A percentile compares a stretch with the other conserved stretches of the same genome.
These are phyloP conservation scores for Synergus itoensis DNA, from an alignment of 2,888 invertebrate species.

Conservation along the genomic window DNA sequence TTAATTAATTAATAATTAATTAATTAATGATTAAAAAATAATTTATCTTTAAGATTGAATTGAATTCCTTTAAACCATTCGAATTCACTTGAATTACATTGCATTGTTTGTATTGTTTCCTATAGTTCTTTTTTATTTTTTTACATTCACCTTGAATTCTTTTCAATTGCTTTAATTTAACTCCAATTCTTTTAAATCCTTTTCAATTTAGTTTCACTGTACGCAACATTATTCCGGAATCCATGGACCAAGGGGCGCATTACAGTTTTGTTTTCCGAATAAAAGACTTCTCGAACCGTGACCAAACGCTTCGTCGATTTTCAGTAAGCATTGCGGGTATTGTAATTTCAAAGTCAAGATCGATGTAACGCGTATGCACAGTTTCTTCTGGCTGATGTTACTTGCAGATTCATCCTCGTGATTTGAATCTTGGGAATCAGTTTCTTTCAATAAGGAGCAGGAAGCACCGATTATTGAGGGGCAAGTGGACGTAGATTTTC, in stretches of 20 bases:
- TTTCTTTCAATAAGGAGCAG: background rate
- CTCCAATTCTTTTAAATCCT: too few relatives aligned
- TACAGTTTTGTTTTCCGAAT: slow-evolving; percentile 24
- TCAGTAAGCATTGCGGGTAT: slow-evolving; percentile 11
- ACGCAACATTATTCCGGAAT: background rate
- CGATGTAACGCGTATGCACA: slow-evolving; percentile 10
- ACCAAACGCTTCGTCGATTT: slow-evolving; percentile 30
- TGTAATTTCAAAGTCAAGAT: slow-evolving; percentile 9
- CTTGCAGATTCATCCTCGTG: background rate
- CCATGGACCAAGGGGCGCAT: background rate
- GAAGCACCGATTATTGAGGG: background rate
- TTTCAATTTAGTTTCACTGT: too few relatives aligned
- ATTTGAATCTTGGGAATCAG: background rate
- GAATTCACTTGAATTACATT: too few relatives aligned
- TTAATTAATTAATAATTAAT: background rate
- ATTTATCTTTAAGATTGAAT: too few relatives aligned
- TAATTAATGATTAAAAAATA: too few relatives aligned
- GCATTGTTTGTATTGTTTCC: too few relatives aligned
- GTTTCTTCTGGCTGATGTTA: slow-evolving; percentile 16
- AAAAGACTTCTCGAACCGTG: slow-evolving; percentile 25
- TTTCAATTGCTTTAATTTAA: too few relatives aligned
- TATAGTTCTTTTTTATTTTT: too few relatives aligned
- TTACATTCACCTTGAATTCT: too few relatives aligned
- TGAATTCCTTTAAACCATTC: too few relatives aligned
- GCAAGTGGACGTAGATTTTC: background rate